These are phyloP conservation scores for Protophormia terraenovae DNA, from an alignment of 2,888 invertebrate genomes.

Conservation along the genomic window DNA sequence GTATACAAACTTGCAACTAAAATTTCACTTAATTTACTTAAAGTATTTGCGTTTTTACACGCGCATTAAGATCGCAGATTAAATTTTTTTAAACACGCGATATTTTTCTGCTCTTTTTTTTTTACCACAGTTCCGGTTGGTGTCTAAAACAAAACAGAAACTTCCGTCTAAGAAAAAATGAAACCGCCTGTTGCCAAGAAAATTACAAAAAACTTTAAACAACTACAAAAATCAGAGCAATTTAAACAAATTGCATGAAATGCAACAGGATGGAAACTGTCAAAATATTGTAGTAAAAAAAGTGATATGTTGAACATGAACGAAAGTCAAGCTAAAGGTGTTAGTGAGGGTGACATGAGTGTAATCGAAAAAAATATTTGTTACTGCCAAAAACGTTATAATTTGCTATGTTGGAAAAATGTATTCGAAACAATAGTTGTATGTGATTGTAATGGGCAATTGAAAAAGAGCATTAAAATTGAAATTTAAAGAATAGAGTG, in stretches of 20 bases:
- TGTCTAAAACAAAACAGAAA: conserved; percentile 31
- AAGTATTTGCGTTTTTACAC: neutral
- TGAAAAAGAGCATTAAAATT: too few species aligned
- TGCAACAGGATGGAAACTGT: neutral
- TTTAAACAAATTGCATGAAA: neutral
- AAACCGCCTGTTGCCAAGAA: neutral
- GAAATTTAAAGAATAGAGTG: too few species aligned
- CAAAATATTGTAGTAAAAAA: neutral
- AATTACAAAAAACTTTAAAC: neutral
- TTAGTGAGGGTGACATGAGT: neutral
- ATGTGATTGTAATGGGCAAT: too few species aligned
- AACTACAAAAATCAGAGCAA: neutral
- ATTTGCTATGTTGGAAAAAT: neutral
- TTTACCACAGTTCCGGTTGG: conserved; percentile 18
- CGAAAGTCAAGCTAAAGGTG: neutral
- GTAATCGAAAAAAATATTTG: neutral
- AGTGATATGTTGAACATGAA: neutral
- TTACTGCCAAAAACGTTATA: neutral
- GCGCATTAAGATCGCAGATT: conserved; percentile 6
- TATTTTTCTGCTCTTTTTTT: neutral
- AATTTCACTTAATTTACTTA: neutral
- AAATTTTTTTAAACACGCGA: conserved; percentile 38
- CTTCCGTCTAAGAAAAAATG: conserved; percentile 8
- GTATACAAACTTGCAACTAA: too few species aligned
- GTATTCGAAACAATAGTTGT: neutral